Evolutionary conservation across 2,888 invertebrate species (phyloP), one percentile per base, ranked within the genome.

Genomic region (Caradrina clavipalpis): DNA sequence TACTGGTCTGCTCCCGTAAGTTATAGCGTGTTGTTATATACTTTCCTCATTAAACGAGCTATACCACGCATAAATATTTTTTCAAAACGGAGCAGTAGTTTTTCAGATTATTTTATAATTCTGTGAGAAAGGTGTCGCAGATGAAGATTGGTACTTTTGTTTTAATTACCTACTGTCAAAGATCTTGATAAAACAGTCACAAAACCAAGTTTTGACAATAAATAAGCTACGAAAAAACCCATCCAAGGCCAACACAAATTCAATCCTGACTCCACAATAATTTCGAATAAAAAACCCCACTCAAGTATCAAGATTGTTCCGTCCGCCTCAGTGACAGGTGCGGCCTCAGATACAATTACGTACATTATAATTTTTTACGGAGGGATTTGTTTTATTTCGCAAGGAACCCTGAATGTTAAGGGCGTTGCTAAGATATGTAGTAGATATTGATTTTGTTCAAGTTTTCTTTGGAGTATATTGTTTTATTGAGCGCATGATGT

Each of bases 351-450:
- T 87, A 91, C 91, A 92, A 91, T 92, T 92, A 91, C 89, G 81
- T 75, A 83, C 84, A 85, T 89, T 91, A 91, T 92, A 91, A 90
- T 91, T 89, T 88, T 88, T 89, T 89, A 89, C 87, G 81, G 85
- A 86, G 79, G 76, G 80, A 78, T 89, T 87, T 86, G 84, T 87
- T 87, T 86, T 84, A 83, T 86, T 88, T 82, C 67, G 51, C 73
- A 64, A 54, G 65, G 76, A 76, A 67, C 74, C 75, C 56, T 70
- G 70, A 78, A 82, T 80, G 56, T 53, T 72, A 66, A 67, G 66
- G 78, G 74, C 59, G 76, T 77, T 72, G 60, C 63, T 76, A 63
- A 69, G 69, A 69, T 55, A 66, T 59, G 61, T 51, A 62, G 11
- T 57, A 45, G 26, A 31, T 59, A 76, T 82, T 72, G 76, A 79